phyloP scores from a whole-genome alignment of 2,797 vertebrate genomes.

The Lateolabrax maculatus region DNA sequence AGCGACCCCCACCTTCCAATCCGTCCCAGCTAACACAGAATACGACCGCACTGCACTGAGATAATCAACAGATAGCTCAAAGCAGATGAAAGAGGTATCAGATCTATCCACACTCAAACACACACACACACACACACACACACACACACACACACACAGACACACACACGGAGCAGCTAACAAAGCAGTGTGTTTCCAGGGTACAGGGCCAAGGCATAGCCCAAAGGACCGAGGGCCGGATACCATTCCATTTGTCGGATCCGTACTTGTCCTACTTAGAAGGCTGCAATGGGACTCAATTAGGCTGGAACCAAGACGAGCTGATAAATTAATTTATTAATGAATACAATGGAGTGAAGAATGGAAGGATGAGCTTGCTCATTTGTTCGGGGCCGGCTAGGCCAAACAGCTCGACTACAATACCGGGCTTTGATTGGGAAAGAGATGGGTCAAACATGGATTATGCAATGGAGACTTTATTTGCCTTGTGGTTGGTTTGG shows the following conservation, averaged over 20 bases:
- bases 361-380: conserved; percentile 78
- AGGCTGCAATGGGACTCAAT: conserved; percentile 86
- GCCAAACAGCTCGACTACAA: conserved; percentile 70
- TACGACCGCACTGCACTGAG: conserved; percentile 51
- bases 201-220: conserved; percentile 76
- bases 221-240: conserved; percentile 78
- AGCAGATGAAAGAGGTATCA: conserved; percentile 76
- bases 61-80: conserved; percentile 81
- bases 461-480: conserved; percentile 52
- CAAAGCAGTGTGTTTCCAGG: conserved; percentile 69
- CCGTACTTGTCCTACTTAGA: conserved; percentile 85
- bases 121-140: conserved; percentile 33
- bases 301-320: conserved; percentile 85
- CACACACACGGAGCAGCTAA: conserved; percentile 51
- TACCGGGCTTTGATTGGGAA: conserved; percentile 58
- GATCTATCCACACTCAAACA: conserved; percentile 59
- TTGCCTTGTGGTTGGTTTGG: conserved; percentile 12
- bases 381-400: conserved; percentile 73
- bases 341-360: conserved; percentile 82
- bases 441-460: conserved; percentile 47
- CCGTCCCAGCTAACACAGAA: conserved; percentile 61
- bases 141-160: conserved; percentile 34
- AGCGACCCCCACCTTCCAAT: conserved; percentile 64
- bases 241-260: conserved; percentile 86
- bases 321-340: conserved; percentile 88